These are phyloP conservation scores for Drosophila subquinaria DNA, from an alignment of 2,888 invertebrate species.

Conservation along the genomic window DNA sequence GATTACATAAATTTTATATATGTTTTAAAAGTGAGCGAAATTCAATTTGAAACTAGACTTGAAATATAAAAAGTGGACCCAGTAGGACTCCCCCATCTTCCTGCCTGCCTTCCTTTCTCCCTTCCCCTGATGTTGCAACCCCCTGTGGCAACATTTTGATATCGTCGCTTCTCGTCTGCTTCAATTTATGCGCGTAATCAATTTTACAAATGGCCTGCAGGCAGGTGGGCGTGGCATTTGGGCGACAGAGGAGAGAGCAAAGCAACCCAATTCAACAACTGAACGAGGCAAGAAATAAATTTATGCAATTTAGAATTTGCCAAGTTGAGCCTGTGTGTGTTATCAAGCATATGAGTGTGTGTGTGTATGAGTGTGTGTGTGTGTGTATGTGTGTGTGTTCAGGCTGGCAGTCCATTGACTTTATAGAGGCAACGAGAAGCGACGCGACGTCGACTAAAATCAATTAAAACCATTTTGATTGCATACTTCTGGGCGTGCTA, in stretches of 20 bases:
- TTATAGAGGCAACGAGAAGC: slow-evolving; percentile 51
- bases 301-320: slow-evolving; percentile 80
- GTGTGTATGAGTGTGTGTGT: slow-evolving; percentile 22
- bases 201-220: slow-evolving; percentile 81
- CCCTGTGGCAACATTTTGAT: slow-evolving; percentile 62
- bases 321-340: slow-evolving; percentile 36
- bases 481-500: slow-evolving; percentile 60
- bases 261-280: background rate
- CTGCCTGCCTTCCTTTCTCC: background rate
- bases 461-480: slow-evolving; percentile 80
- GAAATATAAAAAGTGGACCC: slow-evolving; percentile 32
- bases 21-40: slow-evolving; percentile 41
- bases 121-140: slow-evolving; percentile 26
- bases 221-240: slow-evolving; percentile 58
- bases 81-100: background rate
- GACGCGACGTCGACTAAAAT: slow-evolving; percentile 64
- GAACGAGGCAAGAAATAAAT: slow-evolving; percentile 66
- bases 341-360: slow-evolving; percentile 37
- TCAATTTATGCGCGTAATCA: slow-evolving; percentile 83
- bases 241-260: slow-evolving; percentile 9
- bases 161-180: slow-evolving; percentile 67
- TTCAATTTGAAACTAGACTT: slow-evolving; percentile 57
- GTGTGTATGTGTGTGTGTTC: slow-evolving; percentile 26
- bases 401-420: slow-evolving; percentile 68
- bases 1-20: slow-evolving; percentile 51